These are phyloP conservation scores for Drosophila cognata DNA, from an alignment of 2,888 invertebrate species.

Conservation along the genomic window DNA sequence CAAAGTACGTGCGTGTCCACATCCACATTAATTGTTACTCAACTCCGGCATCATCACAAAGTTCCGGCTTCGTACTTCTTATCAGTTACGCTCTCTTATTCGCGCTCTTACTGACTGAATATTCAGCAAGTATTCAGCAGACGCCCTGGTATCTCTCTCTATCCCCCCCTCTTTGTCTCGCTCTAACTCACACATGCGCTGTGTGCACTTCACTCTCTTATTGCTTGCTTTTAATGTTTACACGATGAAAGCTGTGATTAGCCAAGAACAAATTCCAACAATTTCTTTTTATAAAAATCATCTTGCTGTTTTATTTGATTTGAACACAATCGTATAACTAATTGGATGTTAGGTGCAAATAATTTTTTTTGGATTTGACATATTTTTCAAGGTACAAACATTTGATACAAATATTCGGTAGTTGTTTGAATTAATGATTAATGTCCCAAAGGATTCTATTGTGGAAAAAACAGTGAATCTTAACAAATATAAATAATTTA, in stretches of 20 bases:
- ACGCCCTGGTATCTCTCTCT: slow-evolving; percentile 36
- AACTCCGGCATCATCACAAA: slow-evolving; percentile 42
- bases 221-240: background rate
- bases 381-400: slow-evolving; percentile 64
- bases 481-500: slow-evolving; percentile 59
- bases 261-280: background rate
- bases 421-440: slow-evolving; percentile 42
- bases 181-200: slow-evolving; percentile 33
- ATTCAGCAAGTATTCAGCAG: slow-evolving; percentile 57
- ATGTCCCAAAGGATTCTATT: slow-evolving; percentile 15
- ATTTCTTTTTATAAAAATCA: slow-evolving; percentile 49
- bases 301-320: slow-evolving; percentile 70
- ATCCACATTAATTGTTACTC: slow-evolving; percentile 60
- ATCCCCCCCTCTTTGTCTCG: background rate
- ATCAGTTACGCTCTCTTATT: slow-evolving; percentile 24
- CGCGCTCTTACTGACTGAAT: slow-evolving; percentile 10
- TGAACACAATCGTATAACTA: slow-evolving; percentile 69
- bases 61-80: slow-evolving; percentile 34
- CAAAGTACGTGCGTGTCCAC: slow-evolving; percentile 15
- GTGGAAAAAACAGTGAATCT: slow-evolving; percentile 3
- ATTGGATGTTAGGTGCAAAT: slow-evolving; percentile 56
- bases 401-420: slow-evolving; percentile 83
- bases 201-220: slow-evolving; percentile 6
- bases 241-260: background rate
- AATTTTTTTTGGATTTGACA: background rate